Conservation (phyloP, 2,797 vertebrate species). For the Hydrophis major region DNA sequence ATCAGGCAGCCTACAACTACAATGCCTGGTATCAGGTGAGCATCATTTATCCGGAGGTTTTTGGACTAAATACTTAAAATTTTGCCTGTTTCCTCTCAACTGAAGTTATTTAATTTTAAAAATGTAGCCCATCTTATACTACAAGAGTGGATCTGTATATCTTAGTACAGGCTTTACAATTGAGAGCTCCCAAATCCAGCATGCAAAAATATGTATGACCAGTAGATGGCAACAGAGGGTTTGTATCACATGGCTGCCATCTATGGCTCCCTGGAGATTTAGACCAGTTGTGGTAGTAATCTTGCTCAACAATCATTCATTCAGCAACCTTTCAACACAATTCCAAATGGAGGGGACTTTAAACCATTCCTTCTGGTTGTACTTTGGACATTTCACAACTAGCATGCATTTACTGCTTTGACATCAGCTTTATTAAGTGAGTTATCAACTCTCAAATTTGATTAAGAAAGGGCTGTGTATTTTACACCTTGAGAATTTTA, state of each 20-base stretch:
- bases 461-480: neutral
- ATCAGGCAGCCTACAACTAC: constrained; percentile 91
- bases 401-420: neutral
- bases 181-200: neutral
- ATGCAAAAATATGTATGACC: neutral
- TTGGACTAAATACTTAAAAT: neutral
- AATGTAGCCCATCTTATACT: neutral
- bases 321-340: neutral
- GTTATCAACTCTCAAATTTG: neutral
- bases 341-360: neutral
- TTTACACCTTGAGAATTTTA: neutral
- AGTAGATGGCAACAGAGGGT: neutral
- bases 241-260: neutral
- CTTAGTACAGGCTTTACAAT: neutral
- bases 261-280: neutral
- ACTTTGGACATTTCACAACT: neutral
- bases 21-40: constrained; percentile 95
- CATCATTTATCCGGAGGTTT: neutral
- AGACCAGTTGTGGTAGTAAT: neutral
- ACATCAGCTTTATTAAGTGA: neutral
- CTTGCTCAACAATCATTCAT: neutral
- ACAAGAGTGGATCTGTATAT: neutral
- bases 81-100: neutral
- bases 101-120: neutral
- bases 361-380: neutral